Evolutionary conservation across 2,113 vertebrate genomes (phyloP).

Genomic region (Oreotrochilus melanogaster): DNA sequence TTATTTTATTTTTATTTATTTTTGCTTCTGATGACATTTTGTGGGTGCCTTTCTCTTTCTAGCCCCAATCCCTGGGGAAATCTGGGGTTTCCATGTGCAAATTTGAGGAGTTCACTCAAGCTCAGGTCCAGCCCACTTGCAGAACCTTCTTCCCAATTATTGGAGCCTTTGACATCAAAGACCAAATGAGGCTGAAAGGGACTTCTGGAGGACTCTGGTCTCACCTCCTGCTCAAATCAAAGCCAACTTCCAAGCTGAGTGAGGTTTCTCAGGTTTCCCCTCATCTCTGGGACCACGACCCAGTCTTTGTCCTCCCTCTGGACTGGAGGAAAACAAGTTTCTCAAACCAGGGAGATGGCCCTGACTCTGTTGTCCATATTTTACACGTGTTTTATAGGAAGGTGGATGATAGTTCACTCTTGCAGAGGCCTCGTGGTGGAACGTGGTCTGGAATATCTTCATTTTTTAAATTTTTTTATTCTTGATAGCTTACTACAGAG

Average conservation of each 20-base stretch:
- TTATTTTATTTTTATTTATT: background rate
- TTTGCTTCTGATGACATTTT: background rate
- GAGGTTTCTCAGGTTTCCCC: background rate
- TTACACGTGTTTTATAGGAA: background rate
- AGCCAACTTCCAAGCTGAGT: background rate
- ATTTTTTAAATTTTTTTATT: background rate
- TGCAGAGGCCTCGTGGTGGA: background rate
- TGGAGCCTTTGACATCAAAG: background rate
- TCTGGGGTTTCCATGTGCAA: background rate
- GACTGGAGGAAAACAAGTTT: background rate
- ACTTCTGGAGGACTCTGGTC: background rate
- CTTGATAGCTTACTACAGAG: background rate
- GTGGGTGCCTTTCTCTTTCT: background rate
- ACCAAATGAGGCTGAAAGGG: background rate
- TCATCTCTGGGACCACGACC: too few species aligned
- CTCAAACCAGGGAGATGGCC: background rate
- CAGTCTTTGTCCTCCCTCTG: background rate
- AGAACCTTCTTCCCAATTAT: background rate
- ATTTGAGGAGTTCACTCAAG: background rate
- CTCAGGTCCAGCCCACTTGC: background rate
- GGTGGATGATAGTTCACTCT: background rate
- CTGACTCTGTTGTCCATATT: background rate
- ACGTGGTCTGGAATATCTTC: background rate
- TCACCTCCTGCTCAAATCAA: background rate
- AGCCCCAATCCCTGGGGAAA: background rate